Base-by-base conservation (phyloP, 2,888 invertebrate genomes). In the Tortricodes alternella region DNA sequence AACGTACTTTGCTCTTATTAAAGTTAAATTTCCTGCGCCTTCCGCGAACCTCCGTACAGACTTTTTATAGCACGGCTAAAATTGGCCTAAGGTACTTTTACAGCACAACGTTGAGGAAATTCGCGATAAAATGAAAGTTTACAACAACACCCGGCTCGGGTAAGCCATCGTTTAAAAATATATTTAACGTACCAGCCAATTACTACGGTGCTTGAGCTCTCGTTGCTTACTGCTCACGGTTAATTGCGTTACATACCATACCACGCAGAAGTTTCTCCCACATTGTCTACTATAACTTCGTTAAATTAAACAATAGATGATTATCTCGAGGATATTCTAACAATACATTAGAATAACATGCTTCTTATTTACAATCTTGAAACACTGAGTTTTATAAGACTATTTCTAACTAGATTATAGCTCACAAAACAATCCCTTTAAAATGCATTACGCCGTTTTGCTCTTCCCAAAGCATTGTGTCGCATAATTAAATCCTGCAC, bases 1-100 rank as follows among this genome's bases (percentile, higher is more conserved):
- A 53, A 61, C 69, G 64, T 73, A 69, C 68, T 83, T 65, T 79
- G 78, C 81, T 81, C 78, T 79, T 80, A 85, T 85, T 85, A 85
- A 86, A 81, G 72, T 81, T 84, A 79, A 78, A 85, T 83, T 80
- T 38, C 27, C 74, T 68, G 61, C 53, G 62, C 62, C 67, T 69
- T 68, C 63, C 53, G 21, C 24, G 58, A 29, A 15, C 15, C 37
- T 24, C 21, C 37, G 66, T 68, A 74, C 68, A 67, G 61, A 62
- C 65, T 72, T 70, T 78, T 80, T 78, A 78, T 68, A 63, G 68
- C 72, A 56, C 58, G 27, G 46, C 61, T 62, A 60, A 64, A 62
- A 63, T 66, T 65, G 61, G 60, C 61, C 55, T 35, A 48, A 48
- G 48, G 53, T 55, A 49, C 62, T 63, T 60, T 62, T 62, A 64